Evolutionary conservation across 2,888 invertebrate genomes (phyloP), one percentile per base, ranked within the genome.

Genomic region (Helicoverpa assulta): DNA sequence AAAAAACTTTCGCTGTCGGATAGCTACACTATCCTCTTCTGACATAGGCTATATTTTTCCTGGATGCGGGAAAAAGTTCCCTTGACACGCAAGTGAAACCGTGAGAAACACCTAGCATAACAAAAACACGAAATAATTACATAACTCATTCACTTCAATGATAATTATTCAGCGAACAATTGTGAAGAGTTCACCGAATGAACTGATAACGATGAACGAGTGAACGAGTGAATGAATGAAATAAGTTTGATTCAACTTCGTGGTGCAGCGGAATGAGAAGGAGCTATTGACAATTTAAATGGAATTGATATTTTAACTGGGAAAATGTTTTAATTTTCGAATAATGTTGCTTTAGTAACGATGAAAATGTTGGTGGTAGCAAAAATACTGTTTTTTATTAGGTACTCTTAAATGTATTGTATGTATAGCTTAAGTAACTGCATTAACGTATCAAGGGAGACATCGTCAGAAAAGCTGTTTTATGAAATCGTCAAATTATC

Each of bases 181-280:
- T 61, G 21, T 29, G 43, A 26, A 73, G 73, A 65, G 70, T 70
- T 79, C 80, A 62, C 18, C 40, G 53, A 76, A 78, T 76, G 55
- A 71, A 74, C 70, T 70, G 81, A 78, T 78, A 81, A 80, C 64
- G 63, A 58, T 40, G 40, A 40, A 40, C 40, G 40, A 40, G 33
- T 62, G 56, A 77, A 77, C 50, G 64, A 76, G 69, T 57, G 70
- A 64, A 60, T n/a, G 59, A 62, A 61, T 57, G 60, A 73, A 66
- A 63, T 50, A 64, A 69, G 69, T 78, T 74, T 81, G 69, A 74
- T 78, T 78, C 50, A 43, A 62, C 57, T 69, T 61, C 33, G 59
- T 26, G 40, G 50, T 64, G 69, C 64, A 67, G n/a, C 18, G 66
- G 65, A 70, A 67, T 52, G 52, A 58, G 40, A 59, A 78, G 53